These are phyloP conservation scores for Neogobius melanostomus DNA, from an alignment of 2,113 vertebrate species.

Conservation along the genomic window DNA sequence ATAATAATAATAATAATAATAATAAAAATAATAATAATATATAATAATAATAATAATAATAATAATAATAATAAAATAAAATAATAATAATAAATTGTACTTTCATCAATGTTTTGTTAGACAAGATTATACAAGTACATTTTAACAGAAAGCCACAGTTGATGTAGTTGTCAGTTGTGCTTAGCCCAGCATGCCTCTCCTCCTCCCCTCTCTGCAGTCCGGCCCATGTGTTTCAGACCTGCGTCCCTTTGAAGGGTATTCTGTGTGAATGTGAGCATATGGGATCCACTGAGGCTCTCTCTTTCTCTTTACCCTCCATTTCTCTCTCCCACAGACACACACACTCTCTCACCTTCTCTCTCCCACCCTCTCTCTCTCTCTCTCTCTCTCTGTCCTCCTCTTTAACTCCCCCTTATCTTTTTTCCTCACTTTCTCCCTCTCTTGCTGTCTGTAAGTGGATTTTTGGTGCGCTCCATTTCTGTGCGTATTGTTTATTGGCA, in stretches of 20 bases:
- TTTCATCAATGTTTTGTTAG: no score
- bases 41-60: no score
- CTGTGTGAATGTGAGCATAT: conserved; percentile 17
- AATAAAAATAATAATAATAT: no score
- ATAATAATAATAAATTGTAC: no score
- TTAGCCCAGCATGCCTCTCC: not conserved
- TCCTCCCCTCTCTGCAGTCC: not conserved
- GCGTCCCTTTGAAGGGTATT: conserved; percentile 29
- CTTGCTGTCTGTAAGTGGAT: conserved; percentile 57
- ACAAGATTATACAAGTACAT: no score
- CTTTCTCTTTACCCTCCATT: conserved; percentile 50
- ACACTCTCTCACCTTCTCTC: not conserved
- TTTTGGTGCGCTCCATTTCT: conserved; percentile 64
- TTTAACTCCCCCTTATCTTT: not conserved
- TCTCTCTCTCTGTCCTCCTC: not conserved
- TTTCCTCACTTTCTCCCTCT: conserved; percentile 10
- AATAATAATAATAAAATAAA: no score
- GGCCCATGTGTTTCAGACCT: conserved; percentile 5
- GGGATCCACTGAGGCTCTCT: conserved; percentile 38
- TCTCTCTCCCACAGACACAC: conserved; percentile 29
- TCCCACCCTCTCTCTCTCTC: not conserved
- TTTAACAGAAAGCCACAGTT: not conserved
- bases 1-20: no score
- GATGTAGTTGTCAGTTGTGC: not conserved
- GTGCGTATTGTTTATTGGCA: conserved; percentile 74